Evolutionary conservation across 2,797 vertebrate genomes (phyloP).

Genomic region (Coregonus ussuriensis): DNA sequence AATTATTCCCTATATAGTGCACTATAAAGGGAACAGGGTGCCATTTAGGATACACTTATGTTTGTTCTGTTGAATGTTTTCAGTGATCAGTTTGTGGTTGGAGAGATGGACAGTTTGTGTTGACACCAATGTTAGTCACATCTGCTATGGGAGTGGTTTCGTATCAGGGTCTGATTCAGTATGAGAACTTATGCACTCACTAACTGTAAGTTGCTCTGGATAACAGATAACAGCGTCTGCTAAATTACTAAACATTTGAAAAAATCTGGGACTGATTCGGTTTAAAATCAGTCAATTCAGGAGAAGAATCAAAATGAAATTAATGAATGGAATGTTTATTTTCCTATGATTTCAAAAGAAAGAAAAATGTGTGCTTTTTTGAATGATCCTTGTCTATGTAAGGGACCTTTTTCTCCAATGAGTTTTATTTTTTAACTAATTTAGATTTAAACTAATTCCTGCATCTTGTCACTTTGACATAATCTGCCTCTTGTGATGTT

Average conservation of each 20-base stretch:
- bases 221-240: too few relatives aligned
- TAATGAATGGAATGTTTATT: background rate
- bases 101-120: background rate
- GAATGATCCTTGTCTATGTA: background rate
- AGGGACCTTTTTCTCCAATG: too few relatives aligned
- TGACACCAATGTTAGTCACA: background rate
- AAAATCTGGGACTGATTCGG: too few relatives aligned
- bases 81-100: too few relatives aligned
- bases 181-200: too few relatives aligned
- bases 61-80: background rate
- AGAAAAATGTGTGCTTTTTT: background rate
- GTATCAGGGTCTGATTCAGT: background rate
- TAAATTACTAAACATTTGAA: too few relatives aligned
- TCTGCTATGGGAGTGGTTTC: background rate
- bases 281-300: conserved; percentile 3
- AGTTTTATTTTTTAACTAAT: too few relatives aligned
- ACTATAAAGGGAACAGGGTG: too few relatives aligned
- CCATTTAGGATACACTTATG: background rate
- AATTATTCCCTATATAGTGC: background rate
- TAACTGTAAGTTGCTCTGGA: too few relatives aligned
- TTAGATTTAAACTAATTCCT: background rate
- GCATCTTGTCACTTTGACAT: background rate
- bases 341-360: background rate
- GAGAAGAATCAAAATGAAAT: background rate
- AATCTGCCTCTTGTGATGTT: background rate